A percentile compares a stretch with the other conserved stretches of the same genome.
Evolutionary conservation across 2,797 vertebrate genomes (phyloP).

Genomic region (Hippocampus kuda): DNA sequence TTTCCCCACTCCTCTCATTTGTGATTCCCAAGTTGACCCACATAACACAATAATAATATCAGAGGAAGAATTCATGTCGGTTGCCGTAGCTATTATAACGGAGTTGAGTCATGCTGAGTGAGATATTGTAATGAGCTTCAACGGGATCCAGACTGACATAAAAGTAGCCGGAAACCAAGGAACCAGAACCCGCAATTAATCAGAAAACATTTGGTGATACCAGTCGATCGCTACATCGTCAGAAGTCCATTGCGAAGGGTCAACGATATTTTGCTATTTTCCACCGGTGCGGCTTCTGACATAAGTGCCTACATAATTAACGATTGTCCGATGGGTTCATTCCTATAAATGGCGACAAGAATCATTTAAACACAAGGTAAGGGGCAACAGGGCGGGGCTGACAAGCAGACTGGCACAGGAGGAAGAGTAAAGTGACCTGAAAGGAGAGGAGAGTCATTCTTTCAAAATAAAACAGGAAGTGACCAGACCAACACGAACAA

Average conservation of each 20-base stretch:
- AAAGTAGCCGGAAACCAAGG: background rate
- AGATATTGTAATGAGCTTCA: background rate
- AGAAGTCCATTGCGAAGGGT: background rate
- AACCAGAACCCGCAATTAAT: background rate
- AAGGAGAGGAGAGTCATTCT: too few species aligned
- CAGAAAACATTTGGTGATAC: background rate
- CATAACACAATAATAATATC: constrained; percentile 37
- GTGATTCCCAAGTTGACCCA: constrained; percentile 44
- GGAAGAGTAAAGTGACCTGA: too few species aligned
- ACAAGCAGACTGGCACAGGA: too few species aligned
- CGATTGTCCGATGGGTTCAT: background rate
- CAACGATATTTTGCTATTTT: background rate
- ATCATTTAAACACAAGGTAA: too few species aligned
- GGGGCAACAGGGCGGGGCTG: too few species aligned
- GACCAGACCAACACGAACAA: too few species aligned
- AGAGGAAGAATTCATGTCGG: constrained; percentile 12
- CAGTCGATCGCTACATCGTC: background rate
- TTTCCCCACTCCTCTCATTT: constrained; percentile 13
- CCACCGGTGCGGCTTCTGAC: background rate
- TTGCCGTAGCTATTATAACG: constrained; percentile 1
- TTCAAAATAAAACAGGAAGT: too few species aligned
- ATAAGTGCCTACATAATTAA: background rate
- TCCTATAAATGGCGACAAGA: background rate
- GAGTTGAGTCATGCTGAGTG: background rate
- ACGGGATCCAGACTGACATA: background rate